Base-by-base conservation (phyloP, 2,888 invertebrate species). In the Polymixis lichenea region DNA sequence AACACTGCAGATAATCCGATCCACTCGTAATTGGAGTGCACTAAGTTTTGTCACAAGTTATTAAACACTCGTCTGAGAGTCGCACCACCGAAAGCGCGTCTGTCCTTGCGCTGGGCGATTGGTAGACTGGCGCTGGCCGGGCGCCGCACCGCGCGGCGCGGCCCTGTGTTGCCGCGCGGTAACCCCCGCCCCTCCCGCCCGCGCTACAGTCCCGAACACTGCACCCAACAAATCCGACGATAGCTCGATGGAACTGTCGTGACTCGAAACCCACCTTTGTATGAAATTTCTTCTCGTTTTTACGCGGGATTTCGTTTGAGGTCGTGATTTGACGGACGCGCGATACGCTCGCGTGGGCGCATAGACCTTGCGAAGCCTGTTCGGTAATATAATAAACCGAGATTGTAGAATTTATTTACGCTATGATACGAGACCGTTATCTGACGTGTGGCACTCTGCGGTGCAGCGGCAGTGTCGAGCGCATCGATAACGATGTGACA, bases 1-100 rank as follows among this genome's bases (percentile, higher is more conserved):
- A 91, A 91, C 96, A 96, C 96, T 95, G 94, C 93, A 94, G 87
- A 93, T 91, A 92, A 94, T 94, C 92, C 93, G 86, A 94, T 94
- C 90, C 95, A 92, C 92, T 93, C 87, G 86, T 87, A 82, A 91
- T 87, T 83, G 86, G 88, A 90, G 89, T 90, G 86, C 91, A 94
- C 92, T 89, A 92, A 95, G 93, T 95, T 95, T 95, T 91, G 85
- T 90, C 92, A 94, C 92, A 94, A 95, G 93, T 93, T 94, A 72
- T 84, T 86, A 87, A 87, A 86, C 86, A 88, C 88, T 89, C 92
- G 92, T 89, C 80, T 84, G 74, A 67, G 82, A 79, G 77, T 82
- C 72, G 80, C 82, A 73, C 74, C 58, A 82, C 77, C 79, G 80
- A 78, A 81, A 84, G 86, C 89, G 80, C 93, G 92, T 91, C 87